phyloP scores from a whole-genome alignment of 2,797 vertebrate genomes.

The Gambelia wislizenii region DNA sequence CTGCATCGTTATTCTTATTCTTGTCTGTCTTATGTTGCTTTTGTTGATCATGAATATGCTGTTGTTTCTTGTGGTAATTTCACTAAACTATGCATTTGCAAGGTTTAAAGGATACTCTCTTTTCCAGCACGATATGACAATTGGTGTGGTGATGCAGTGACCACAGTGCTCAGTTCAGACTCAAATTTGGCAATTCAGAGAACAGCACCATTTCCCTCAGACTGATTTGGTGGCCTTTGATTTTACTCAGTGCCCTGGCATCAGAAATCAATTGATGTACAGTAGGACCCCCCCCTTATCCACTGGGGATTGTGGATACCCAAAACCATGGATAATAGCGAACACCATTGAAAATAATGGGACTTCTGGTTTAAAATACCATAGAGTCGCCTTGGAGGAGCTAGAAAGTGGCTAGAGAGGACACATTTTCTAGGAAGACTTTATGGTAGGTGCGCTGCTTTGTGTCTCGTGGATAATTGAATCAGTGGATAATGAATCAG shows the following conservation, averaged over 20 bases:
- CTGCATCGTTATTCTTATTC: neutral
- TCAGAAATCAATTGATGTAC: neutral
- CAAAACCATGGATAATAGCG: no score
- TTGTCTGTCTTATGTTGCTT: neutral
- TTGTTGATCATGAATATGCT: neutral
- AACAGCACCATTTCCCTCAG: neutral
- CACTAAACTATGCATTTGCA: neutral
- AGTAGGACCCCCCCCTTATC: no score
- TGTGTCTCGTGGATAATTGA: no score
- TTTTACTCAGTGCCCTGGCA: neutral
- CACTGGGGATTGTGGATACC: no score
- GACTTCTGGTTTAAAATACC: no score
- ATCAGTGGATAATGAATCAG: no score
- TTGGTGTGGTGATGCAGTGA: neutral
- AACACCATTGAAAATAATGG: no score
- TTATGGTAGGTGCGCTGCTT: no score
- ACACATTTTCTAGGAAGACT: no score
- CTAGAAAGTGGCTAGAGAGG: no score
- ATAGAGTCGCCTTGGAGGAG: no score
- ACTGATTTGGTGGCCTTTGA: neutral
- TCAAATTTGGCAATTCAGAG: neutral
- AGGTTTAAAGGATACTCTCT: neutral
- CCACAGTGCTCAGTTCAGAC: neutral
- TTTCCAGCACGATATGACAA: neutral
- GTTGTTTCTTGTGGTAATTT: neutral